Evolutionary conservation across 2,888 invertebrate genomes (phyloP), one percentile per base, ranked within the genome.

Genomic region (Alloplasta piceator): DNA sequence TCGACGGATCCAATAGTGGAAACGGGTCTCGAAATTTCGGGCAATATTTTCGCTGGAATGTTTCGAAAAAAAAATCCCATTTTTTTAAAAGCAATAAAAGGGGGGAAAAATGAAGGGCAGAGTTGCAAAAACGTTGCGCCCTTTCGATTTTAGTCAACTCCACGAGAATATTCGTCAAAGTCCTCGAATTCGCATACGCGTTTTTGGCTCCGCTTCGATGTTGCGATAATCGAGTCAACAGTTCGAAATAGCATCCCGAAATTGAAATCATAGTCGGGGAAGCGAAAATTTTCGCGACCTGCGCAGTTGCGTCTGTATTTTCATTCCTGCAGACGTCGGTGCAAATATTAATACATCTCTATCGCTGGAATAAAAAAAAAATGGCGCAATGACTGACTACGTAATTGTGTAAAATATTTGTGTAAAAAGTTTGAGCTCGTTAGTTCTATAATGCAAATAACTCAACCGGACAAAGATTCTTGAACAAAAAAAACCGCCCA

Each of bases 221-320:
- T 46, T 81, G 80, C 80, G 80, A 77, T 81, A 81, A 81, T 81
- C 77, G 80, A 77, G 77, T 81, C 77, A 81, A 64, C 52, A 77
- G 80, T 81, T 81, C 80, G 80, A 81, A 81, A 81, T 81, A 81
- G 80, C 77, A 81, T 81, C 64, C 64, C 80, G 70, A 81, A 81
- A 81, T 81, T 81, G 80, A 77, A 81, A 77, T 81, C 80, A 77
- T 66, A 77, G 73, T 80, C 72, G 66, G 46, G 46, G 68, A 16
- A 81, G 77, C 38, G 70, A 73, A 76, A 73, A 74, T 70, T 26
- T 26, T 26, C 26, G 26, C 71, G 52, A 67, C 36, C 61, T 75
- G 55, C 39, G 36, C 52, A 10, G 12, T 48, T 10, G 52, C 52
- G 12, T 52, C 12, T 12, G 16, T 52, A 43, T 43, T 9, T 43